phyloP scores from a whole-genome alignment of 1,140 invertebrate genomes.

The Linepithema humile region DNA sequence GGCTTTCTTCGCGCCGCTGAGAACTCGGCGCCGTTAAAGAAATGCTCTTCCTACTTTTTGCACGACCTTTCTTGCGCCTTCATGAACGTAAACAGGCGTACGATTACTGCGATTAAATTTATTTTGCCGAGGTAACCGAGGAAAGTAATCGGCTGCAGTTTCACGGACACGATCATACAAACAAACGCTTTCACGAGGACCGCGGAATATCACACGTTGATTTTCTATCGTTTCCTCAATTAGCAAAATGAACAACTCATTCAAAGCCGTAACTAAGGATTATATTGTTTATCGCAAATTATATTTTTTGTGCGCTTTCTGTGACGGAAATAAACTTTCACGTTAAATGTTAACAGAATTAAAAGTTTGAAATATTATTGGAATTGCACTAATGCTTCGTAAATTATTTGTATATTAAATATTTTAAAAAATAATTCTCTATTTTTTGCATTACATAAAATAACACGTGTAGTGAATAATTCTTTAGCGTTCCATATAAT shows the following conservation, averaged over 20 bases:
- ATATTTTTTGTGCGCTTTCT: not conserved
- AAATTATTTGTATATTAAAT: not conserved
- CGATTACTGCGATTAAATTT: slow-evolving; percentile 12
- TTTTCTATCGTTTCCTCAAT: not conserved
- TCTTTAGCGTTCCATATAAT: too few species aligned
- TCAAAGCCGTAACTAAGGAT: slow-evolving; percentile 2
- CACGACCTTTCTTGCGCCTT: not conserved
- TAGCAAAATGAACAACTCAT: not conserved
- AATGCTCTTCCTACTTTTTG: not conserved
- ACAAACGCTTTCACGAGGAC: slow-evolving; percentile 27
- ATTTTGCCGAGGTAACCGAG: slow-evolving; percentile 11
- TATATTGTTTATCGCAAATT: not conserved
- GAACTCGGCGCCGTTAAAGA: not conserved
- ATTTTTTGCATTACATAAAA: not conserved
- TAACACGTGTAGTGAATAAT: not conserved
- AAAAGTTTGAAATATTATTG: not conserved
- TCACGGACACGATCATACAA: slow-evolving; percentile 46
- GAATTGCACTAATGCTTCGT: too few species aligned
- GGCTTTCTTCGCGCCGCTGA: not conserved
- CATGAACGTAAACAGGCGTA: not conserved
- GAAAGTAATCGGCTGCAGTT: slow-evolving; percentile 58
- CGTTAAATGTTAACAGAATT: not conserved
- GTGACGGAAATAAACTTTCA: not conserved
- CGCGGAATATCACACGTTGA: not conserved
- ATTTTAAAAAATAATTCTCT: not conserved